Evolutionary conservation across 2,797 vertebrate genomes (phyloP).

Genomic region (Betta splendens): DNA sequence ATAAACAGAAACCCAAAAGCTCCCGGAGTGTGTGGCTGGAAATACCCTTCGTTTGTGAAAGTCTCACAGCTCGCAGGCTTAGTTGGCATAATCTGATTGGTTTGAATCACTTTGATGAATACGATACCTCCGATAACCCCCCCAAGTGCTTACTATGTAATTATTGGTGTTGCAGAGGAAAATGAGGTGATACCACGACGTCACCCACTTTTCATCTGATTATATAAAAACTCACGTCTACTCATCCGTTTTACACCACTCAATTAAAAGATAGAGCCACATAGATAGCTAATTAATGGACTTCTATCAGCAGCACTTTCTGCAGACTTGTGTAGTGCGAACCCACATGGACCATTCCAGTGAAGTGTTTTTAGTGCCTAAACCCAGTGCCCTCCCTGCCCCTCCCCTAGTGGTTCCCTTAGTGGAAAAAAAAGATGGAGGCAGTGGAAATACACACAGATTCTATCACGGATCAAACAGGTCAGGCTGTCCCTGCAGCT

Average conservation of each 20-base stretch:
- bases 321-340: constrained; percentile 34
- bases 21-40: constrained; percentile 38
- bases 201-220: constrained; percentile 23
- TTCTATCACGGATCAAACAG: constrained; percentile 86
- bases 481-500: constrained; percentile 87
- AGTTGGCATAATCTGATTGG: constrained; percentile 19
- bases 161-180: background rate
- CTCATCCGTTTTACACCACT: constrained; percentile 10
- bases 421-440: constrained; percentile 43
- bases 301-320: constrained; percentile 8
- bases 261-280: constrained; percentile 36
- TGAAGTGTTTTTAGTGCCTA: constrained; percentile 29
- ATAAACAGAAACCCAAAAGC: constrained; percentile 67
- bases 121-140: background rate
- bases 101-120: constrained; percentile 27
- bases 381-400: constrained; percentile 23
- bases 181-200: constrained; percentile 1
- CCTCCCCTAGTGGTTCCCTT: constrained; percentile 40
- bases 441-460: constrained; percentile 36
- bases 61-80: constrained; percentile 30
- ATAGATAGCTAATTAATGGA: constrained; percentile 10
- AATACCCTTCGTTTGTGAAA: constrained; percentile 63
- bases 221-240: constrained; percentile 17
- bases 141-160: constrained; percentile 17
- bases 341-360: constrained; percentile 40